Base-by-base conservation (phyloP, 2,888 invertebrate species). In the Trichogramma dendrolimi region DNA sequence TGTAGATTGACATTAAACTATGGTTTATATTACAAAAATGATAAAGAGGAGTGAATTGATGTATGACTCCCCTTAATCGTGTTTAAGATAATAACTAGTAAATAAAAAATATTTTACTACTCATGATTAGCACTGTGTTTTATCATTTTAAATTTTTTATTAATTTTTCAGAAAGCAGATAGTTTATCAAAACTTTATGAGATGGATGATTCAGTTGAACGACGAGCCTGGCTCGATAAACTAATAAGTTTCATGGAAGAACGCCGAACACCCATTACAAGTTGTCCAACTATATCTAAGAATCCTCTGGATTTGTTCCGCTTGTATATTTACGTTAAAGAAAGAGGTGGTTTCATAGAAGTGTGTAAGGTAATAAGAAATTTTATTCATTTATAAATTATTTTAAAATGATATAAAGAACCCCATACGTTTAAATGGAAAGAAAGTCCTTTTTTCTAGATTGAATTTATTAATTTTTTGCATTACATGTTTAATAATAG, bases 341-440 rank as follows among this genome's bases (percentile, higher is more conserved):
- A 97, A 77, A 90, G 95, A 77, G 97, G 97, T 79, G 99, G 99
- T 78, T 96, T 98, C 86, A 90, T 96, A 82, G 96, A 97, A 91
- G 98, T 97, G 86, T 86, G 86, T 85, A 85, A 85, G 85, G 86
- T 86, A 82, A 47, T 52, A 41, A 4, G 3, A 27, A 41, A 41
- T 55, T 52, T 56, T 44, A 54, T 55, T 54, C 64, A 40, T 60
- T 51, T 50, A 55, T 53, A 46, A 14, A 49, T 61, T 27, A 55
- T 60, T 65, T 62, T 62, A 27, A 57, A 46, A 51, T 63, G 58
- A 14, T 41, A 74, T 72, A 68, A 65, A 57, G 63, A 75, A 76
- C 76, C 77, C 74, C 76, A 75, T n/a, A n/a, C n/a, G n/a, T n/a
- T n/a, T n/a, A n/a, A 75, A 77, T 75, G 78, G 3, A 27, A 27